Evolutionary conservation across 2,113 vertebrate species (phyloP).

Genomic region (Azemiops feae): DNA sequence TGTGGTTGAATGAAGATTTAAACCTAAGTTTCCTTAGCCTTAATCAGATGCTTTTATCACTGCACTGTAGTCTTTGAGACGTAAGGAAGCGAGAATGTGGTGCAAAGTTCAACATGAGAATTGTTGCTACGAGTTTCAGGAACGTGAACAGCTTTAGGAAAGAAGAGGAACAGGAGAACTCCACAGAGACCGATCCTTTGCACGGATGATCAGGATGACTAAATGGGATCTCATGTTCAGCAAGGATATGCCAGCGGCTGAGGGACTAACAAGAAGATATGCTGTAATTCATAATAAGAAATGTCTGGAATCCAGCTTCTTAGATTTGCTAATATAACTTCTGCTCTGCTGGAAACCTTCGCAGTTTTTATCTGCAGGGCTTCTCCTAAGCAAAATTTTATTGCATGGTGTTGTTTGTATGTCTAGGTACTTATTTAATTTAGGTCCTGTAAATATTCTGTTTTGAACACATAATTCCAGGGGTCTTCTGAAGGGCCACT

Average conservation of each 20-base stretch:
- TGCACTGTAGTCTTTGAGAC: background rate
- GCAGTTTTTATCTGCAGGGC: background rate
- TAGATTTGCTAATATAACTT: background rate
- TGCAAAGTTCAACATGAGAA: background rate
- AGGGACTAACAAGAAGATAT: background rate
- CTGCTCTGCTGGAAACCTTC: background rate
- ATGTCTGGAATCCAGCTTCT: background rate
- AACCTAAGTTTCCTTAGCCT: background rate
- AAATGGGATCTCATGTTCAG: background rate
- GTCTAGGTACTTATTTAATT: background rate
- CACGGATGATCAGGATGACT: background rate
- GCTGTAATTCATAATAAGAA: background rate
- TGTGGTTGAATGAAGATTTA: background rate
- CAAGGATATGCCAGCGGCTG: background rate
- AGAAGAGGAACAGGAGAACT: background rate
- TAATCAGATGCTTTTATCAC: background rate
- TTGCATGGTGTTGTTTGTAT: background rate
- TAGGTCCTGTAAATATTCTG: background rate
- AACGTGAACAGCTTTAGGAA: background rate
- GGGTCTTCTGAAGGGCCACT: background rate
- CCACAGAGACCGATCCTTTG: background rate
- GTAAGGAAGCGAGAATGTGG: background rate
- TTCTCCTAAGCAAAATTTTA: background rate
- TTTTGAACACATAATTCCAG: background rate
- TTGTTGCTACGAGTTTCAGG: background rate